Evolutionary conservation across 2,113 vertebrate genomes (phyloP), one percentile per base, ranked within the genome.

Genomic region (Poeciliopsis occidentalis): DNA sequence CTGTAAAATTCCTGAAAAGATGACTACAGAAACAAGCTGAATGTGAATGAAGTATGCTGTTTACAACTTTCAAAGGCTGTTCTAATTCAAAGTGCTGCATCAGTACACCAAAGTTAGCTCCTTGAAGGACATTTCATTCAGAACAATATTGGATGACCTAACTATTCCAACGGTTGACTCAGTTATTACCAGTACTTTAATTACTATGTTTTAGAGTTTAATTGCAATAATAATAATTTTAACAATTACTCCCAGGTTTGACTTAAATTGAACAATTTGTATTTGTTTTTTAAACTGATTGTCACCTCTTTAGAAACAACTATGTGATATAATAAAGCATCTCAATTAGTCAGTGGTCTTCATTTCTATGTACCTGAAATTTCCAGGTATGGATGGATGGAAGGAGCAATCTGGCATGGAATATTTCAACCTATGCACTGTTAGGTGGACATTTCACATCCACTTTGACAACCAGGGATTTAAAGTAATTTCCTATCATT

Each of bases 11-110:
- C 12, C 34, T 37, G 34, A 37, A 37, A 37, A 22, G 19, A 51
- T 51, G 44, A 7, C 6, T 2, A 22, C 7, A 51, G 44, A 1
- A 51, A 22, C 19, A 54, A 54, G 17, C 24, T 54, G 47, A 27
- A 72, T 60, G 1, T 3, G 8, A 26, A 41, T 41, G 13, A 41
- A 41, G 39, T 15, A 15, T 15, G 4, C 13, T 41, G 39, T 41
- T 41, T 15, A 57, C 34, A 51, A 26, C 60, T 37, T 64, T 68
- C 27, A 66, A 27, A 77, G 57, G 11, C 15, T 32, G 32, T 47
- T 64, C 67, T 61, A 65, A 80, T 70, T 62, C 32, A 69, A 57
- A 51, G 30, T 12, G 51, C 51, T 51, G 26, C 32, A 67, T 73
- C 44, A 34, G 47, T 54, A 54, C 24, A 54, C 24, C 51, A 39